Base-by-base conservation (phyloP, 2,797 vertebrate species). In the Onychomys leucogaster region DNA sequence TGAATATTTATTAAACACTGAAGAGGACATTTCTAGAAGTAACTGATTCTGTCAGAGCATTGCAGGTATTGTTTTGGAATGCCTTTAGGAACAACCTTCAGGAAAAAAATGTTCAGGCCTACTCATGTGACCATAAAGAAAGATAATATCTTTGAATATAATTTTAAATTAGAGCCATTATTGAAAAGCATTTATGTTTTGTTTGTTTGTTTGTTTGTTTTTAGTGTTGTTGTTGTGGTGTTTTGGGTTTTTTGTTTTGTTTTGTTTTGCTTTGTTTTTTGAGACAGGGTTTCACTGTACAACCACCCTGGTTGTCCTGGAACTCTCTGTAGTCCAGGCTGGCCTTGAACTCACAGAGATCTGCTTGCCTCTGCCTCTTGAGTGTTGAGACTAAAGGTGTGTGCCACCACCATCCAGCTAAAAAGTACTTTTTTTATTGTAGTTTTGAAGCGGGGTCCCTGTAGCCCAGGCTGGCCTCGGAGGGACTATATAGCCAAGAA, bases 141-240 rank as follows among this genome's bases (percentile, higher is more conserved):
- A 94, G 10, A 49, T 43, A 83, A 55, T 29, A 73, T 83, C 80
- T 95, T 37, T 82, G 32, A 90, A 85, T 94, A 67, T 82, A 59
- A 49, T 83, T 96, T 96, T 11, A 73, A 84, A 27, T 76, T 63
- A 65, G 37, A 63, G 83, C 16, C 37, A 82, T 43, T 82, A 61
- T 29, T 61, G 23, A 61, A 41, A 25, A 41, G n/a, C 37, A 41
- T 41, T 82, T 71, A 21, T 10, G 16, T n/a, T 37, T 37, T 86
- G 34, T 32, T 34, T 67, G 29, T 65, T 65, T 67, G 57, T 21
- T 19, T 21, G n/a, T 59, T 21, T 19, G 17, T 65, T 90, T 85
- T 96, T n/a, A n/a, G n/a, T n/a, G n/a, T n/a, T n/a, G n/a, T n/a
- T n/a, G n/a, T n/a, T n/a, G n/a, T n/a, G n/a, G n/a, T n/a, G n/a